phyloP scores from a whole-genome alignment of 2,113 vertebrate genomes.

The Gymnocephalus cernua region DNA sequence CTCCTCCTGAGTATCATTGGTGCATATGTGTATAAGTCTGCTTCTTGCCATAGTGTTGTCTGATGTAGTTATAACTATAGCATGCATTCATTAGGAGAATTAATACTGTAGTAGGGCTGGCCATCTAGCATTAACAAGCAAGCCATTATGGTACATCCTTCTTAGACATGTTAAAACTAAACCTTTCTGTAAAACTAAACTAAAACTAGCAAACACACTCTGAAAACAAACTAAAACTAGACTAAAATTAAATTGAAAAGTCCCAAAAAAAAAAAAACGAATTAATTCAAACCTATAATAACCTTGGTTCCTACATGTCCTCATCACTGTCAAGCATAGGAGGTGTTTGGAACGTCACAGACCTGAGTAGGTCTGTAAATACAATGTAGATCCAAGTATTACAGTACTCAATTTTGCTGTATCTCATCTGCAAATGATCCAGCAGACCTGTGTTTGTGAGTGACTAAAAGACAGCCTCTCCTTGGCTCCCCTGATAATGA shows the following conservation, averaged over 20 bases:
- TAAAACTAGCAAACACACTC: no score
- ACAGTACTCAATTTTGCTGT: conserved; percentile 85
- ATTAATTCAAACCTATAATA: no score
- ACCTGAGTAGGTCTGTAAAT: conserved; percentile 71
- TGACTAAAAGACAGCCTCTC: conserved; percentile 80
- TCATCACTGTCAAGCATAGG: conserved; percentile 85
- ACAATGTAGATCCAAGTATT: conserved; percentile 85
- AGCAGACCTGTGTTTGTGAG: conserved; percentile 87
- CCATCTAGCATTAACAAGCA: conserved; percentile 68
- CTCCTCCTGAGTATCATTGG: conserved; percentile 87
- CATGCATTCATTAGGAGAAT: conserved; percentile 86
- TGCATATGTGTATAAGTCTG: conserved; percentile 85
- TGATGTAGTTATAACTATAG: conserved; percentile 87
- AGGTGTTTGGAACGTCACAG: conserved; percentile 79
- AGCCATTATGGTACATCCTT: no score
- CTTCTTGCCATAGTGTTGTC: conserved; percentile 84
- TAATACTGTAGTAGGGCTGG: conserved; percentile 74
- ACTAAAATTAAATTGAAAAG: no score
- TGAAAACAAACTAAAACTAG: no score
- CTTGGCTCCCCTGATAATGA: conserved; percentile 72
- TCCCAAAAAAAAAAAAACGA: no score
- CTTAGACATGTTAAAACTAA: no score
- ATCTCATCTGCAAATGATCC: conserved; percentile 89
- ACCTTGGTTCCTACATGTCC: conserved; percentile 80
- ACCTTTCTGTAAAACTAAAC: no score